Percentiles rank a stretch among this genome's conserved stretches.
Evolutionary conservation across 92 coral and sea anemone species (phyloP).

Genomic region (Anthopleura xanthogrammica): DNA sequence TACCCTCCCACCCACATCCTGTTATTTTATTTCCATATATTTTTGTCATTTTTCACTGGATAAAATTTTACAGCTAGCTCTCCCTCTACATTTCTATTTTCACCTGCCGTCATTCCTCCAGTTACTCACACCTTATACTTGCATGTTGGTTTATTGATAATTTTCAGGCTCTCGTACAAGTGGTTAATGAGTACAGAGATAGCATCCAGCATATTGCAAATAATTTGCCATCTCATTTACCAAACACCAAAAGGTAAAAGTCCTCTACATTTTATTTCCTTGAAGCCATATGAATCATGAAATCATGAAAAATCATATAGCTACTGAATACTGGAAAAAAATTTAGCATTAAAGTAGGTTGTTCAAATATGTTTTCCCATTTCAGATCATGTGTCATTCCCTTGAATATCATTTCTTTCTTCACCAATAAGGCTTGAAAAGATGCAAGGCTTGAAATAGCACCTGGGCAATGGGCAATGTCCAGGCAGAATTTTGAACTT

Average conservation of each 20-base stretch:
- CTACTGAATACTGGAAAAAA: neutral
- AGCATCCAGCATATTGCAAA: constrained; percentile 63
- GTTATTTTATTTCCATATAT: neutral
- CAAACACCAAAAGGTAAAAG: constrained; percentile 49
- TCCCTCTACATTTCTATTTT: no score
- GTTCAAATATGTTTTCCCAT: neutral
- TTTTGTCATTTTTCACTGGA: neutral
- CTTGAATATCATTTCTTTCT: no score
- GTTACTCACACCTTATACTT: neutral
- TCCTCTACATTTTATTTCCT: neutral
- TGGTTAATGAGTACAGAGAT: constrained; percentile 51
- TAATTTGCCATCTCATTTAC: constrained; percentile 85
- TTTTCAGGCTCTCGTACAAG: constrained; percentile 53
- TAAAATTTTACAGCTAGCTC: no score
- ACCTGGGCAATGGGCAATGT: no score
- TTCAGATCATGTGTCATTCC: neutral
- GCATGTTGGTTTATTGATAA: neutral
- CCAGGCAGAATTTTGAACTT: no score
- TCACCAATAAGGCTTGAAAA: no score
- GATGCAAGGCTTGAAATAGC: no score
- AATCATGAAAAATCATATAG: no score
- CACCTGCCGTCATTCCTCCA: no score
- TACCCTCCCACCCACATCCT: no score
- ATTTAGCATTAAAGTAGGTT: neutral
- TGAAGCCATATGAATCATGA: no score